Percentiles rank a stretch among this genome's conserved stretches.
phyloP scores from a whole-genome alignment of 2,888 invertebrate species.

The Homarus gammarus region DNA sequence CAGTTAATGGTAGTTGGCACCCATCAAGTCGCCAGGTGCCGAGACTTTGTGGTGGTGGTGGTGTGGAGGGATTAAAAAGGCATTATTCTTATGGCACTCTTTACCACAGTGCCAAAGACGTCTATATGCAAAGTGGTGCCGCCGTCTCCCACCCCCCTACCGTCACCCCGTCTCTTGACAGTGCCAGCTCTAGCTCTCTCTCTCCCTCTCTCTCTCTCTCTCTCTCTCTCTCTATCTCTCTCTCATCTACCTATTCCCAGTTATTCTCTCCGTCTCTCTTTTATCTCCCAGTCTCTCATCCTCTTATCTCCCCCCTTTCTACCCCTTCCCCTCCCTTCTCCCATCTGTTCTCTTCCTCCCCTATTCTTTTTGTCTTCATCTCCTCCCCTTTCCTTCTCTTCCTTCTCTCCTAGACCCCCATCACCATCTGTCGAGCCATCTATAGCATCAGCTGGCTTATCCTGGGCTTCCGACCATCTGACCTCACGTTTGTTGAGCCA shows the following conservation, averaged over 20 bases:
- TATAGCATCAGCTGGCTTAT: neutral
- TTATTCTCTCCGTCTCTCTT: neutral
- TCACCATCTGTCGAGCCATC: neutral
- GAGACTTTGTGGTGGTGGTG: conserved; percentile 30
- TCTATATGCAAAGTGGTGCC: conserved; percentile 37
- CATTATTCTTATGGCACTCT: conserved; percentile 32
- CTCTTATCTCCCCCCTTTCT: neutral
- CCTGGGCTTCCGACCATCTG: neutral
- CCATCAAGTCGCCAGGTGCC: conserved; percentile 10
- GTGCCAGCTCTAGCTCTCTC: neutral
- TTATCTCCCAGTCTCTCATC: neutral
- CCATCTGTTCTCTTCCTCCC: neutral
- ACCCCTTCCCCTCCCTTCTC: neutral
- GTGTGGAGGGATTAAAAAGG: conserved; percentile 14
- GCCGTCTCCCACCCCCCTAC: neutral
- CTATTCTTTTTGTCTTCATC: neutral
- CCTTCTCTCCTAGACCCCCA: neutral
- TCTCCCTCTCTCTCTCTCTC: neutral
- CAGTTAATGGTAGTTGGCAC: too few species aligned
- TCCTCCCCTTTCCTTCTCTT: neutral
- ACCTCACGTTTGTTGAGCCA: conserved; percentile 1
- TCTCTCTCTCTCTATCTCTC: neutral
- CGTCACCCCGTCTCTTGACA: neutral
- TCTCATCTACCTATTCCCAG: neutral
- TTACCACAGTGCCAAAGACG: conserved; percentile 23